Evolutionary conservation across 2,888 invertebrate genomes (phyloP).

Genomic region (Iselma pallidipennis): DNA sequence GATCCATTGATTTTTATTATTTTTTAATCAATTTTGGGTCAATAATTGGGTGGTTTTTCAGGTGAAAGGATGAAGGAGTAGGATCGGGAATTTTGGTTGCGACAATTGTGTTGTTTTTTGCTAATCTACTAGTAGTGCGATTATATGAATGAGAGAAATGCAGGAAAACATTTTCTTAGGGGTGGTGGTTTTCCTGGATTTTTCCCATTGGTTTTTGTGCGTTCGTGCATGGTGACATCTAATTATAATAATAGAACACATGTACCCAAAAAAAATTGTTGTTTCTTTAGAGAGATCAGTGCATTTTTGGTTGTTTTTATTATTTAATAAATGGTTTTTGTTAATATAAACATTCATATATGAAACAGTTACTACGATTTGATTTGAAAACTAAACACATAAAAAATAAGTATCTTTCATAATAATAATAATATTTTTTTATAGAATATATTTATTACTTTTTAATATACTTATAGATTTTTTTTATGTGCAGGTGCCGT

Average conservation of each 20-base stretch:
- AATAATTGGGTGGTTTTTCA: not conserved
- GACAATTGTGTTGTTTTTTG: conserved; percentile 39
- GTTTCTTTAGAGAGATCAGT: conserved; percentile 49
- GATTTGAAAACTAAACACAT: conserved; percentile 46
- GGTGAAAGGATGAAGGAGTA: conserved; percentile 30
- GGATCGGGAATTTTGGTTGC: conserved; percentile 41
- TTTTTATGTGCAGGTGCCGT: conserved; percentile 27
- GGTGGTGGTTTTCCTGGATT: not conserved
- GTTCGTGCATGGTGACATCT: conserved; percentile 52
- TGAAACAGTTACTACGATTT: conserved; percentile 45
- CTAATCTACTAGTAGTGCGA: conserved; percentile 35
- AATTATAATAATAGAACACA: conserved; percentile 45
- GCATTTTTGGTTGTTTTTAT: conserved; percentile 39
- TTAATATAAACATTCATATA: conserved; percentile 48
- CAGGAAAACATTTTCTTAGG: conserved; percentile 2
- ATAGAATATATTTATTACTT: conserved; percentile 44
- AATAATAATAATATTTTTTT: too few species aligned
- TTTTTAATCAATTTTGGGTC: conserved; percentile 22
- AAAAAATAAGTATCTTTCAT: conserved; percentile 51
- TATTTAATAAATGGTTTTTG: conserved; percentile 24
- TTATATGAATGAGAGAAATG: conserved; percentile 22
- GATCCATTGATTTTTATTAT: not conserved
- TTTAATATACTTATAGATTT: conserved; percentile 40
- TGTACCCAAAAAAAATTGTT: conserved; percentile 46
- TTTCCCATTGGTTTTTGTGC: conserved; percentile 42